Conservation (phyloP, 2,888 invertebrate genomes). For the Parapristionchus giblindavisi region DNA sequence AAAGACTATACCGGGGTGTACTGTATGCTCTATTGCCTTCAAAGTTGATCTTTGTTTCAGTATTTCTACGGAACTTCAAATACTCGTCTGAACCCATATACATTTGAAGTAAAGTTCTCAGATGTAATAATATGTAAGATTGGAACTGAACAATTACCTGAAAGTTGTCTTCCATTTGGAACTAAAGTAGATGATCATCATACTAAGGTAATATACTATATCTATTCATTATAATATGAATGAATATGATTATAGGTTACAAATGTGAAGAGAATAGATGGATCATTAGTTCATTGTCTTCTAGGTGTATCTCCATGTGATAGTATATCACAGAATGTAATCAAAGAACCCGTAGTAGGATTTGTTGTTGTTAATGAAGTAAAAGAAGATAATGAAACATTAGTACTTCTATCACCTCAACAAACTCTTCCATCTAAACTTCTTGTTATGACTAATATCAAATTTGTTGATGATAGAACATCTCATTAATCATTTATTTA, state of each 20-base stretch:
- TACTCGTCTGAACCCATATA: slow-evolving; percentile 79
- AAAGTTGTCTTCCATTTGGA: slow-evolving; percentile 94
- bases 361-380: slow-evolving; percentile 90
- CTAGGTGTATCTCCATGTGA: slow-evolving; percentile 88
- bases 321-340: slow-evolving; percentile 69
- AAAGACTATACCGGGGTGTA: too few relatives aligned
- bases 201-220: slow-evolving; percentile 56
- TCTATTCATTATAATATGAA: background rate
- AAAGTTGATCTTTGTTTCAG: too few relatives aligned
- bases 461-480: slow-evolving; percentile 82
- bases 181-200: slow-evolving; percentile 85
- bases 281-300: slow-evolving; percentile 82
- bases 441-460: slow-evolving; percentile 86
- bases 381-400: background rate
- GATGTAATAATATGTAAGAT: slow-evolving; percentile 80
- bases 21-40: too few relatives aligned
- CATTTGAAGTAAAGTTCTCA: slow-evolving; percentile 82
- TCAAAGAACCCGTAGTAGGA: slow-evolving; percentile 86
- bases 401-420: slow-evolving; percentile 47
- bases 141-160: slow-evolving; percentile 81
- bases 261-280: background rate
- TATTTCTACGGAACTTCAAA: slow-evolving; percentile 91
- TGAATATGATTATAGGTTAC: background rate
- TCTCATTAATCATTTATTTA: slow-evolving; percentile 1
- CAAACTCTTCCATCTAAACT: slow-evolving; percentile 82